Percentiles rank a stretch among this genome's conserved stretches.
Conservation (phyloP, 23 tunicate species). For the Trididemnum miniatum region DNA sequence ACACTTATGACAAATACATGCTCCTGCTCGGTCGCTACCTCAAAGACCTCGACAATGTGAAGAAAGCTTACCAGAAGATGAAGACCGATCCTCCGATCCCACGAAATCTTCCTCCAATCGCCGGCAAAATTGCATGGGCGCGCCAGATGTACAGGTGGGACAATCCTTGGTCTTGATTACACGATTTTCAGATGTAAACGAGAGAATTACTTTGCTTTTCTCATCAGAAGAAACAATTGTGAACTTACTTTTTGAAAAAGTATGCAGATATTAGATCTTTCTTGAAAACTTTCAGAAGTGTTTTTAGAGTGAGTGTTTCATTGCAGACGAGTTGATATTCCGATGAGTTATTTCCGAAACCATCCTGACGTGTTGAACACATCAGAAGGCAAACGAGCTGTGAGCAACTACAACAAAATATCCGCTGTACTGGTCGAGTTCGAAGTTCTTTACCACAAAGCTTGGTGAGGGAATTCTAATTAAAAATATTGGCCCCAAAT, state of each 20-base stretch:
- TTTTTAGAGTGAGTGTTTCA: not conserved
- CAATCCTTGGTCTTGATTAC: too few species aligned
- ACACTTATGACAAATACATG: conserved; percentile 63
- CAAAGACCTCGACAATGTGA: conserved; percentile 63
- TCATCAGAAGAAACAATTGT: too few species aligned
- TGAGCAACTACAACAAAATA: conserved; percentile 58
- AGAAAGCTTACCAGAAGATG: conserved; percentile 79
- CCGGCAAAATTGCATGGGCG: conserved; percentile 83
- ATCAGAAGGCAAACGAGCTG: conserved; percentile 53
- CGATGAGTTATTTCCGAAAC: conserved; percentile 48
- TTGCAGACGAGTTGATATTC: conserved; percentile 40
- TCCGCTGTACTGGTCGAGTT: conserved; percentile 75
- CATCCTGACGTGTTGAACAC: conserved; percentile 56
- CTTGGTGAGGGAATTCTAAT: too few species aligned
- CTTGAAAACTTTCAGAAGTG: not conserved
- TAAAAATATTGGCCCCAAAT: too few species aligned
- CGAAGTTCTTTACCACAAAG: conserved; percentile 82
- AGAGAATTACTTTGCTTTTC: too few species aligned
- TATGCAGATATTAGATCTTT: not conserved
- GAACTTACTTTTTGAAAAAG: too few species aligned
- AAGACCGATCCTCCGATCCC: conserved; percentile 82
- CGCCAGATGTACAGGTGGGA: conserved; percentile 72
- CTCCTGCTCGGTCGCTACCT: conserved; percentile 38
- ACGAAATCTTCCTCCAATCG: conserved; percentile 73
- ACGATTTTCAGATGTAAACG: too few species aligned